A percentile compares a stretch with the other conserved stretches of the same genome.
Conservation (phyloP, 2,888 invertebrate genomes). For the Luperina testacea region DNA sequence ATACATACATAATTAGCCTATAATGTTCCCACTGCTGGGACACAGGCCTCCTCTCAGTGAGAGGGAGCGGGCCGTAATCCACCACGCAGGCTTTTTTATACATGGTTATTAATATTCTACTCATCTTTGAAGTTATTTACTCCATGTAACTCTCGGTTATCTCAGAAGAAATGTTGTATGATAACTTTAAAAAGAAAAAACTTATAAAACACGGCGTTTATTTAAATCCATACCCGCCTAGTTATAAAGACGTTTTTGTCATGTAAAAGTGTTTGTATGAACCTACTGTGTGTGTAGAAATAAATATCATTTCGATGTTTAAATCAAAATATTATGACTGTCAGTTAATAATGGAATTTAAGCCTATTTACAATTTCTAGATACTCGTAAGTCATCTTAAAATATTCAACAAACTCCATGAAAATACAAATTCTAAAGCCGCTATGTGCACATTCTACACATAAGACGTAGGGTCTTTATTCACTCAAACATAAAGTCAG, state of each 20-base stretch:
- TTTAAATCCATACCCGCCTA: neutral
- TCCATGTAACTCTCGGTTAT: neutral
- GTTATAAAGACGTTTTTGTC: neutral
- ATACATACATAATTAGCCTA: too few relatives aligned
- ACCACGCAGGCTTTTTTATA: too few relatives aligned
- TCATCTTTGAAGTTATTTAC: neutral
- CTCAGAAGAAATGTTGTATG: neutral
- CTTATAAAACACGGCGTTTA: neutral
- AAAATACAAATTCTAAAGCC: slow-evolving; percentile 1
- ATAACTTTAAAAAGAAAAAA: neutral
- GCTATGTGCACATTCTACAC: neutral
- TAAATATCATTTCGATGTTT: neutral
- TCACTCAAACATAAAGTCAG: slow-evolving; percentile 21
- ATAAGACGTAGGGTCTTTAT: slow-evolving; percentile 4
- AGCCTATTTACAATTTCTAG: neutral
- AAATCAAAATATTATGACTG: neutral
- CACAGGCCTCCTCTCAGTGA: too few relatives aligned
- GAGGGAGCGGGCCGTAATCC: too few relatives aligned
- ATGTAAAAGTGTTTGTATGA: neutral
- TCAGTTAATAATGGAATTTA: neutral
- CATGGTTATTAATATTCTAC: neutral
- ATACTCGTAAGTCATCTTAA: neutral
- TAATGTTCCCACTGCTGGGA: too few relatives aligned
- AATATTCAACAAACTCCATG: neutral
- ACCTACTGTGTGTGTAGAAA: neutral